phyloP scores from a whole-genome alignment of 2,797 vertebrate species.

The Pseudochirops corinnae region DNA sequence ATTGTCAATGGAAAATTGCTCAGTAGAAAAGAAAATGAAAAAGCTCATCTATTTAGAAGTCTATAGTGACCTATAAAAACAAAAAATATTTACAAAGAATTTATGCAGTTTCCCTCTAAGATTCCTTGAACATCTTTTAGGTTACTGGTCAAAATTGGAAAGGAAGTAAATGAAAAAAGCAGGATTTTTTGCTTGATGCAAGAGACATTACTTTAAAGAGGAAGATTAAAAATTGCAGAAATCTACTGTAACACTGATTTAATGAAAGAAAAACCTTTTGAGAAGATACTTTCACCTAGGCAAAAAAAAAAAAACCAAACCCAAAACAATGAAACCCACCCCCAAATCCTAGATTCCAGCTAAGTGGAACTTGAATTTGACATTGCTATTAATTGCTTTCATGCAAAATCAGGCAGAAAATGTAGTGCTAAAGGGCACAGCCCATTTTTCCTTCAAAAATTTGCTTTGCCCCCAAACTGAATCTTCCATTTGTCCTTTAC shows the following conservation, averaged over 20 bases:
- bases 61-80: conserved; percentile 79
- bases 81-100: conserved; percentile 79
- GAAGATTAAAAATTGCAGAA: conserved; percentile 79
- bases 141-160: conserved; percentile 80
- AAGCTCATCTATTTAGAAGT: conserved; percentile 81
- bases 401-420: conserved; percentile 76
- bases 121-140: conserved; percentile 69
- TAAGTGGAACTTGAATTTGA: conserved; percentile 59
- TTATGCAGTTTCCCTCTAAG: conserved; percentile 73
- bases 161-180: conserved; percentile 77
- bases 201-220: conserved; percentile 81
- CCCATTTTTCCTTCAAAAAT: conserved; percentile 61
- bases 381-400: conserved; percentile 74
- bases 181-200: conserved; percentile 74
- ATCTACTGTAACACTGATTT: conserved; percentile 77
- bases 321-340: conserved; percentile 49
- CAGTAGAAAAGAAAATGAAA: conserved; percentile 80
- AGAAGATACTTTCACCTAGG: conserved; percentile 68
- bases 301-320: conserved; percentile 70
- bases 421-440: conserved; percentile 48
- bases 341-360: neutral
- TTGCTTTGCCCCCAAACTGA: neutral
- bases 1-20: conserved; percentile 81
- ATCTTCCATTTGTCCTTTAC: conserved; percentile 46
- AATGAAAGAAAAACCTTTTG: conserved; percentile 77